Conservation (phyloP, 2,797 vertebrate species). For the Gorsachius magnificus region DNA sequence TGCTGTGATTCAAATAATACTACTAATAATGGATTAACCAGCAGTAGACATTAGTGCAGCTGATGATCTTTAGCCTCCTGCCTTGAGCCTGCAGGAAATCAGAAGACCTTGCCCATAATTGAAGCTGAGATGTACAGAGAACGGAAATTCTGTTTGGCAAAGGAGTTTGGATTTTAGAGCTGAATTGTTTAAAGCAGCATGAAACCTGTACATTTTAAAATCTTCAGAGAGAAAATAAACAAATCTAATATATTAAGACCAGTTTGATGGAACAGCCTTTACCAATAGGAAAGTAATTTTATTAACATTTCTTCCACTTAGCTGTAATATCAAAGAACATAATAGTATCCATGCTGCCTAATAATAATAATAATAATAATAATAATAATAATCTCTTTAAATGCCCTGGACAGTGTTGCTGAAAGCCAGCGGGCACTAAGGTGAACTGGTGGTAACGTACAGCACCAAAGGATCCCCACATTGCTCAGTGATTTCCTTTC, state of each 20-base stretch:
- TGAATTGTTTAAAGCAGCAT: background rate
- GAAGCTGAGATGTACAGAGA: background rate
- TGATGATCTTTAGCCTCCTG: slow-evolving; percentile 53
- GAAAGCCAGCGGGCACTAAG: background rate
- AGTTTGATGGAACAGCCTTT: background rate
- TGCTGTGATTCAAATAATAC: slow-evolving; percentile 2
- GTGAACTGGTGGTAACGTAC: background rate
- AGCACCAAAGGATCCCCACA: background rate
- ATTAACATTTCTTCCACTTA: slow-evolving; percentile 1
- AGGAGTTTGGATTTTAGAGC: background rate
- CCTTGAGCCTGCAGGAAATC: slow-evolving; percentile 28
- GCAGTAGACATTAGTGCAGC: slow-evolving; percentile 11
- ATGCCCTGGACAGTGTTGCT: background rate
- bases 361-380: background rate
- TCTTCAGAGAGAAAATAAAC: slow-evolving; percentile 11
- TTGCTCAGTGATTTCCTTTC: background rate
- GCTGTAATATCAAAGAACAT: background rate
- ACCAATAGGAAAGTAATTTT: slow-evolving; percentile 22
- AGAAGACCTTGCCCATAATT: background rate
- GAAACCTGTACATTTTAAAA: background rate
- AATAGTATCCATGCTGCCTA: background rate
- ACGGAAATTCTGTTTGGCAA: background rate
- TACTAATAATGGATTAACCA: slow-evolving; percentile 39
- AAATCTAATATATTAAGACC: background rate
- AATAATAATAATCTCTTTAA: background rate